Evolutionary conservation across 2,113 vertebrate genomes (phyloP), one percentile per base, ranked within the genome.

Genomic region (Isichthys henryi): DNA sequence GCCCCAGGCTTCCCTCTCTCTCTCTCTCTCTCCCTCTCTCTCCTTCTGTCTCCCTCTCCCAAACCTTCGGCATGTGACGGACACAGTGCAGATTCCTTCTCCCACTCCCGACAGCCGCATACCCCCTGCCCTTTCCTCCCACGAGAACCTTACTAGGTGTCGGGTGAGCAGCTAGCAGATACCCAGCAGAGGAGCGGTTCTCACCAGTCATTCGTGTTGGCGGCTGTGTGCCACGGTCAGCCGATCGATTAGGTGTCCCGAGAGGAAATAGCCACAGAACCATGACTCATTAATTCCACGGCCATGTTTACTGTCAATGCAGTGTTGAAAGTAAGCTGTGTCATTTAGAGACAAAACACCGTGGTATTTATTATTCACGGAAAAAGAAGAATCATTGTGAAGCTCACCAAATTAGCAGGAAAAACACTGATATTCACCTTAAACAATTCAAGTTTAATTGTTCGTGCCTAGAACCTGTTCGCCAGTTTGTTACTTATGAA

Each of bases 41-140:
- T 88, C 89, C 19, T 52, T 27, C 27, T 74, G 49, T 53, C 85
- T 53, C 49, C 45, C 23, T n/a, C 48, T 56, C 49, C 48, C 70
- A 10, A 49, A 45, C 49, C 39, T 31, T 88, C 43, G 9, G 11
- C 74, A 82, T 8, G 31, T 17, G 53, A n/a, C 50, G 23, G 49
- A 89, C 50, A 83, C 74, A 56, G 27, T 83, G 31, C 88, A 89
- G 74, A 74, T 45, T 56, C 70, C 49, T 31, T 43, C 27, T 50
- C 49, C 70, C 48, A 48, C 88, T 39, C 70, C 70, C 77, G 15
- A 27, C 46, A 82, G 48, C 10, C 52, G 3, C 10, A 3, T 45
- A 19, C 49, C 77, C 82, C 50, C 74, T 58, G 35, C 45, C 11
- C 43, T 89, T 84, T 89, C 77, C 39, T 80, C n/a, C 87, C 62